Percentiles rank a stretch among this genome's conserved stretches.
These are phyloP conservation scores for Lamellibrachia satsuma DNA, from an alignment of 2,888 invertebrate species.

Conservation along the genomic window DNA sequence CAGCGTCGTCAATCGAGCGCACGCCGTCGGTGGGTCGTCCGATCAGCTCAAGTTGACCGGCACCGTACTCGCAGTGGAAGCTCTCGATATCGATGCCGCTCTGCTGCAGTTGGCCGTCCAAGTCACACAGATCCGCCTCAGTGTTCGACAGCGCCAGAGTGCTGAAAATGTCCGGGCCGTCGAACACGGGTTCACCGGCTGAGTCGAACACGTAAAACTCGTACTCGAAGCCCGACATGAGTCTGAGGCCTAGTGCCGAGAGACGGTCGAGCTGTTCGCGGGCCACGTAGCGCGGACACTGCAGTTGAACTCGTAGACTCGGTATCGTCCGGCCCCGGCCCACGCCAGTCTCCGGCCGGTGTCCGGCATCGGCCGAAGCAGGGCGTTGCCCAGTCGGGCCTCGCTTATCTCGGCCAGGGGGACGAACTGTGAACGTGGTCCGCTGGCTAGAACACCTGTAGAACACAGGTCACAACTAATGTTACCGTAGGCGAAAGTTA, in stretches of 20 bases:
- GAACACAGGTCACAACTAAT: neutral
- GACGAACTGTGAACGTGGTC: neutral
- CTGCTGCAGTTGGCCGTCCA: slow-evolving; percentile 26
- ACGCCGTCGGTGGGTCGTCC: slow-evolving; percentile 36
- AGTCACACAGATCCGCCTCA: slow-evolving; percentile 28
- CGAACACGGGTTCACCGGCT: slow-evolving; percentile 27
- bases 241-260: neutral
- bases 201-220: slow-evolving; percentile 34
- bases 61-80: slow-evolving; percentile 33
- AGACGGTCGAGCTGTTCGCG: slow-evolving; percentile 32
- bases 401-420: slow-evolving; percentile 23
- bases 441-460: neutral
- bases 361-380: slow-evolving; percentile 25
- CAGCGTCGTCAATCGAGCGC: slow-evolving; percentile 35
- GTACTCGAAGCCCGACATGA: slow-evolving; percentile 37
- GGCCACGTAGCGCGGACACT: slow-evolving; percentile 37
- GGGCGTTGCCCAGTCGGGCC: slow-evolving; percentile 27
- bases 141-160: slow-evolving; percentile 17
- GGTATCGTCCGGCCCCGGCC: slow-evolving; percentile 25
- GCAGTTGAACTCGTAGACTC: slow-evolving; percentile 32
- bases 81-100: slow-evolving; percentile 31
- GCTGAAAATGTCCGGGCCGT: slow-evolving; percentile 24
- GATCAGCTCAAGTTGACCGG: slow-evolving; percentile 41
- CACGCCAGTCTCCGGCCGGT: slow-evolving; percentile 35
- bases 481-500: no score